A percentile compares a stretch with the other conserved stretches of the same genome.
Evolutionary conservation across 2,113 vertebrate species (phyloP).

Genomic region (Sorex araneus): DNA sequence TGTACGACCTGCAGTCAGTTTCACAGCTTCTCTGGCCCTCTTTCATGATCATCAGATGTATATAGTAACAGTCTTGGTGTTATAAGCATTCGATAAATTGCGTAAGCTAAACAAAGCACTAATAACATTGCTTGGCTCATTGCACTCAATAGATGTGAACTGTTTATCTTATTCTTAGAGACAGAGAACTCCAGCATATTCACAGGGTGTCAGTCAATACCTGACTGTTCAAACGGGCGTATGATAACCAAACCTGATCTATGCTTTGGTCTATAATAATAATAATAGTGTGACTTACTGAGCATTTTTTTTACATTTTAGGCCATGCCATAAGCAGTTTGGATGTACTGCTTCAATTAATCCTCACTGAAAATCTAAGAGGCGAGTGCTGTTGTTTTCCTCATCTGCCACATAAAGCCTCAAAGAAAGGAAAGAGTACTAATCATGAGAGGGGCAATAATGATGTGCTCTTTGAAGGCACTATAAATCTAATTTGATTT

Average conservation of each 20-base stretch:
- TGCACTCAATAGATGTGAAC: background rate
- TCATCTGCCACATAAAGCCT: background rate
- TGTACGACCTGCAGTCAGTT: constrained; percentile 30
- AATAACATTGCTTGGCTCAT: background rate
- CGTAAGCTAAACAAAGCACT: constrained; percentile 8
- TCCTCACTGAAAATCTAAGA: background rate
- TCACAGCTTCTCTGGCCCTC: background rate
- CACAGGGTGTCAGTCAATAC: too few relatives aligned
- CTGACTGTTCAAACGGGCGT: too few relatives aligned
- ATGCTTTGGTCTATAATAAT: background rate
- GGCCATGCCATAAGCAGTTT: constrained; percentile 3
- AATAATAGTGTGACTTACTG: constrained; percentile 22
- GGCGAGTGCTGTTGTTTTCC: background rate
- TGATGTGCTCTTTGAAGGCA: background rate
- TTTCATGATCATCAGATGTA: constrained; percentile 38
- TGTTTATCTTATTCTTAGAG: too few relatives aligned
- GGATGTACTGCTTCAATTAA: constrained; percentile 26
- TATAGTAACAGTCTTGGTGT: constrained; percentile 3
- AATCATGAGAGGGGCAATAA: background rate
- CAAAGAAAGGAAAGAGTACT: constrained; percentile 39
- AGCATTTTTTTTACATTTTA: background rate
- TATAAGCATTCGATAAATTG: constrained; percentile 9
- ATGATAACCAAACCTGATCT: too few relatives aligned
- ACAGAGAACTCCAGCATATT: too few relatives aligned
- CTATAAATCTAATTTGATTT: constrained; percentile 14